Base-by-base conservation (phyloP, 1,140 invertebrate species). In the Macrocentrus cingulum region DNA sequence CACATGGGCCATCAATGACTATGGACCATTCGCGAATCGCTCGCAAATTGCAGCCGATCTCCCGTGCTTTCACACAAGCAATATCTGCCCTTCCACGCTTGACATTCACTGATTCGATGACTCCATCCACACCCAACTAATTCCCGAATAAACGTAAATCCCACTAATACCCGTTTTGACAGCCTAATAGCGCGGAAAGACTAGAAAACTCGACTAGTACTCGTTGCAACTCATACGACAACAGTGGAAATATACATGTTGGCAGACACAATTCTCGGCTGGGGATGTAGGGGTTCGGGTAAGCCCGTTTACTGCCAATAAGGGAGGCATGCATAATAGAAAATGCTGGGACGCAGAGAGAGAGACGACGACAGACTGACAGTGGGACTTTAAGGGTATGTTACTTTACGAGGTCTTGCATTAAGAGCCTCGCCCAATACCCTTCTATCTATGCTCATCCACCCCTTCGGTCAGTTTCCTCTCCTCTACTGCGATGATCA, bases 1-100 rank as follows among this genome's bases (percentile, higher is more conserved):
- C 66, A 64, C 68, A 76, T 68, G 66, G 69, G 61, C 74, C 72
- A 74, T 76, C 74, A 72, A 75, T 71, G 71, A 72, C 72, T 64
- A 68, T 70, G 70, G 67, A 69, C 68, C 70, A 75, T 76, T 74
- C 64, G 34, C 68, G 69, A 64, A 65, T 67, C 69, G n/a, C n/a
- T n/a, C n/a, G 66, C 64, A 75, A 77, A 78, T 75, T 74, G 71
- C 67, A 68, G 65, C 46, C 59, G 62, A 57, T 51, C 49, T 36
- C 23, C n/a, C 32, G 9, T 36, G 16, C 13, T 18, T n/a, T 18
- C n/a, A 37, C 2, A 37, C 5, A 11, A 1, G 29, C 16, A 8
- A 16, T 37, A 25, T 37, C 7, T 37, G 20, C 34, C 13, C 11
- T 37, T 34, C 8, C 20, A 3, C 36, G 15, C 15, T 39, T 39